phyloP scores from a whole-genome alignment of 2,113 vertebrate genomes.

The Silurus asotus region DNA sequence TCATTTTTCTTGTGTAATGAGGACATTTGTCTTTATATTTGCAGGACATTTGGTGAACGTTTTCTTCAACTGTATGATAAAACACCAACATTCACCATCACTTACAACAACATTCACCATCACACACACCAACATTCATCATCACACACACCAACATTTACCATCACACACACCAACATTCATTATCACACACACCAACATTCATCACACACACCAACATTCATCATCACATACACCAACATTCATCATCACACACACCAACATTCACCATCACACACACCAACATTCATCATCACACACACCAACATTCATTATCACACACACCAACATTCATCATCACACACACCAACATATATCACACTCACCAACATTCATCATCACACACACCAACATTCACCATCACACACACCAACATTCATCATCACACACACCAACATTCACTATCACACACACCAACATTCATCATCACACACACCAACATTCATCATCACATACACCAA shows the following conservation, averaged over 20 bases:
- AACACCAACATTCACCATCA: too few relatives aligned
- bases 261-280: not conserved
- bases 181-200: not conserved
- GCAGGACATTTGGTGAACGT: not conserved
- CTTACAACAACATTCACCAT: not conserved
- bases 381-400: not conserved
- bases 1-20: not conserved
- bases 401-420: not conserved
- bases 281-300: not conserved
- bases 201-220: not conserved
- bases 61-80: too few relatives aligned
- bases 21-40: not conserved
- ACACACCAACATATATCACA: not conserved
- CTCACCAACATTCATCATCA: not conserved
- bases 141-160: not conserved
- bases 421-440: not conserved
- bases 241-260: not conserved
- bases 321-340: not conserved
- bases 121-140: not conserved
- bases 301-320: too few relatives aligned
- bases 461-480: not conserved
- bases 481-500: not conserved
- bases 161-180: not conserved
- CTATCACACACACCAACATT: too few relatives aligned
- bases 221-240: not conserved